Evolutionary conservation across 1,140 invertebrate species (phyloP), one percentile per base, ranked within the genome.

Genomic region (Paraescarpia echinospica): DNA sequence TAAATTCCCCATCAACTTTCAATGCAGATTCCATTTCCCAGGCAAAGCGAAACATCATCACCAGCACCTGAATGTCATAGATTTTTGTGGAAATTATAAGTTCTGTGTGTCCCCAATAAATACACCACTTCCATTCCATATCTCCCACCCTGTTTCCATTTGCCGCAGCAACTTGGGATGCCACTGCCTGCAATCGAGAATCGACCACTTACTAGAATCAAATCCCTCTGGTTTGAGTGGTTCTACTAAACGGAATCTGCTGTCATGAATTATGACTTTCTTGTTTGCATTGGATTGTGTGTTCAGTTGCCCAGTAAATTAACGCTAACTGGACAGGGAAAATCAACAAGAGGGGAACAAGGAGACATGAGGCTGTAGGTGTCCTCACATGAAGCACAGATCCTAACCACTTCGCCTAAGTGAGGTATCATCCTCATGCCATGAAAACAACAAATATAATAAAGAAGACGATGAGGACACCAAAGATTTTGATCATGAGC

Each of bases 401-500:
- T 18, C 59, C 59, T 77, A 77, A 77, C 27, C 18, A 77, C 59
- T 77, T 77, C 59, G 59, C 59, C 59, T 77, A 77, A 77, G 27
- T 2, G 59, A 77, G 59, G 14, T 31, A 22, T 27, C 9, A 22
- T 31, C 59, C 59, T 96, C 95, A 97, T 35, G 97, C 96, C 94
- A 97, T 95, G 94, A 99, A 99, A 94, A 99, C 97, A 95, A 99
- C 98, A 97, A 99, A 99, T 95, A 99, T 98, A 95, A 99, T 98
- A 96, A 99, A 99, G 97, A 99, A 99, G 95, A 99, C 98, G 97
- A 99, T 99, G 35, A 99, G 97, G 92, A 99, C 98, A 92, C 97
- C 99, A 97, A 99, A 99, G 93, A 99, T 98, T 97, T 99, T 99
- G 94, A 99, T 98, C 98, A 99, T 99, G 22, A 99, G 97, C 98